Evolutionary conservation across 2,888 invertebrate species (phyloP), one percentile per base, ranked within the genome.

Genomic region (Noctua fimbriata): DNA sequence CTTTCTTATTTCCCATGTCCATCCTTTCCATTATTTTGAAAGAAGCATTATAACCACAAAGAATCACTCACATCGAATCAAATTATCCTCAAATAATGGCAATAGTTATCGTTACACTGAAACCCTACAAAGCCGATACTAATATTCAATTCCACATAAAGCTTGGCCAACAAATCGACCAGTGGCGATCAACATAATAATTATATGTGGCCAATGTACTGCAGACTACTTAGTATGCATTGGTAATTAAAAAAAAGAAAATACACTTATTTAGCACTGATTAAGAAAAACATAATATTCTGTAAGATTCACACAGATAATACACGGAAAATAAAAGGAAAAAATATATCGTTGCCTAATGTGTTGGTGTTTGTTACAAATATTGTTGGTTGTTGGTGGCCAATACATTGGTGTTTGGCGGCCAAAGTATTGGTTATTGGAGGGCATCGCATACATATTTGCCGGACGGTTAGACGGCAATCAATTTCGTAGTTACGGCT

Each of bases 401-500:
- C 21, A 77, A n/a, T 0, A n/a, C 2, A 2, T 65, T 76, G 63
- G 60, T 21, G 5, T 6, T 41, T 60, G 21, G 14, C 4, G 18
- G 41, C 28, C 65, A 77, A 65, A 14, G n/a, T 10, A 49, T 79
- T 69, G 69, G 78, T 6, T 58, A 79, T 44, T 55, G 44, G n/a
- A 10, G 32, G 47, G 36, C 32, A 47, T n/a, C 21, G 14, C 16
- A n/a, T 32, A 67, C 66, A 71, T 71, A 84, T 79, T 79, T 67
- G 24, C 47, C 60, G 79, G 70, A 16, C 24, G 58, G 58, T 70
- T 70, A 41, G 69, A n/a, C 65, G n/a, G 21, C 41, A 77, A 77
- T 83, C 65, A 83, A 70, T 83, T 70, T 83, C n/a, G 49, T 44
- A 49, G 65, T 69, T 1, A 36, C 16, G 1, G 67, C 66, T 76